Base-by-base conservation (phyloP, 2,888 invertebrate genomes). In the Onchidella celtica region DNA sequence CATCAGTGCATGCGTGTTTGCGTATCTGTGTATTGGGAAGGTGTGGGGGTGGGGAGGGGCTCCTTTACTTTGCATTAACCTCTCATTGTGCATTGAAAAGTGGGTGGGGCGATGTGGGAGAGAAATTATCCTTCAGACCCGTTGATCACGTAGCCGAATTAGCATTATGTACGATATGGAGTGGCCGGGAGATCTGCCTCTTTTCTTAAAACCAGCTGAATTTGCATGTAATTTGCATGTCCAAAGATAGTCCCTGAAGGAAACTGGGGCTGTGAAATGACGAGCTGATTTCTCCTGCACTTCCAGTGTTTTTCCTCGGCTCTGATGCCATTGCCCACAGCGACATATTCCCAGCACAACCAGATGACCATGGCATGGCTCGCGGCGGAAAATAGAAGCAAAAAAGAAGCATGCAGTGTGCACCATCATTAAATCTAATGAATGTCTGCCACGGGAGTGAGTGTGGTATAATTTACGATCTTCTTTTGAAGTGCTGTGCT, bases 361-460 rank as follows among this genome's bases (percentile, higher is more conserved):
- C 55, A 72, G 36, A 32, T 34, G 55, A 57, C n/a, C 70, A 36
- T 21, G 29, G 55, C 24, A 27, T 32, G 2, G 70, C 32, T 29
- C 1, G 21, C 9, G 32, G 9, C 57, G n/a, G 32, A 2, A 55
- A 24, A n/a, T n/a, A n/a, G n/a, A n/a, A n/a, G n/a, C n/a, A n/a
- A n/a, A n/a, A n/a, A n/a, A n/a, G n/a, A n/a, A 34, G 2, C n/a
- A 0, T 6, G 32, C 29, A 32, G 72, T 29, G 55, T 55, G 32
- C 57, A 72, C 11, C 72, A 57, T 57, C 72, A 72, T 72, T 72
- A 72, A 55, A 55, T 24, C 34, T 72, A 72, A 72, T 57, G 72
- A 72, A 32, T 72, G 57, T n/a, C 69, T 29, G 21, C 47, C n/a
- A 27, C 32, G 14, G 47, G 24, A 57, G n/a, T 21, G 21, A 27